These are phyloP conservation scores for Philereme transversata DNA, from an alignment of 2,888 invertebrate species.

Conservation along the genomic window DNA sequence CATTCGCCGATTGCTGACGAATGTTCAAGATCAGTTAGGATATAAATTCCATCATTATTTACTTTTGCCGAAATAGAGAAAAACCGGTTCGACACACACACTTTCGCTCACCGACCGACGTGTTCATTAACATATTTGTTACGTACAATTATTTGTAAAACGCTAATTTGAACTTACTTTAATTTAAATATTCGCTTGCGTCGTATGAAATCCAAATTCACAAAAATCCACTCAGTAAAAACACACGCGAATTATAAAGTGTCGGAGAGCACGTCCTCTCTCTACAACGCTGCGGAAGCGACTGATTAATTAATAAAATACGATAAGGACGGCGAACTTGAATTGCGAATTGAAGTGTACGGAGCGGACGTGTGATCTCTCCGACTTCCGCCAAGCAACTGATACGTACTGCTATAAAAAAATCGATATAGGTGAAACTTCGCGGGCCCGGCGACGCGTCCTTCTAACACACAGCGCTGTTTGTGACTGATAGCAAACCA, in stretches of 20 bases:
- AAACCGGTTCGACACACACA: slow-evolving; percentile 26
- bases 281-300: slow-evolving; percentile 37
- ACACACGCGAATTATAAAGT: slow-evolving; percentile 46
- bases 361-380: slow-evolving; percentile 28
- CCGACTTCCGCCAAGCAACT: slow-evolving; percentile 39
- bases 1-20: slow-evolving; percentile 11
- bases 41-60: slow-evolving; percentile 18
- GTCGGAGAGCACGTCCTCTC: slow-evolving; percentile 45
- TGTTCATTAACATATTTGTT: background rate
- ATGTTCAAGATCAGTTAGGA: slow-evolving; percentile 11
- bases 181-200: slow-evolving; percentile 28
- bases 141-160: background rate
- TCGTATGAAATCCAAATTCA: slow-evolving; percentile 34
- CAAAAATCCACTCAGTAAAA: slow-evolving; percentile 21
- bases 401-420: slow-evolving; percentile 28
- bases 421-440: slow-evolving; percentile 10
- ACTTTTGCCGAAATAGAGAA: slow-evolving; percentile 16
- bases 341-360: slow-evolving; percentile 19
- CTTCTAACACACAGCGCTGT: slow-evolving; percentile 17
- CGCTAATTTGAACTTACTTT: slow-evolving; percentile 26
- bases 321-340: slow-evolving; percentile 24
- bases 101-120: slow-evolving; percentile 38
- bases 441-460: slow-evolving; percentile 15
- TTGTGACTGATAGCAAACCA: slow-evolving; percentile 49
- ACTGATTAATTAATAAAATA: slow-evolving; percentile 39